Evolutionary conservation across 1,140 invertebrate genomes (phyloP).

Genomic region (Xylocopa sonorina): DNA sequence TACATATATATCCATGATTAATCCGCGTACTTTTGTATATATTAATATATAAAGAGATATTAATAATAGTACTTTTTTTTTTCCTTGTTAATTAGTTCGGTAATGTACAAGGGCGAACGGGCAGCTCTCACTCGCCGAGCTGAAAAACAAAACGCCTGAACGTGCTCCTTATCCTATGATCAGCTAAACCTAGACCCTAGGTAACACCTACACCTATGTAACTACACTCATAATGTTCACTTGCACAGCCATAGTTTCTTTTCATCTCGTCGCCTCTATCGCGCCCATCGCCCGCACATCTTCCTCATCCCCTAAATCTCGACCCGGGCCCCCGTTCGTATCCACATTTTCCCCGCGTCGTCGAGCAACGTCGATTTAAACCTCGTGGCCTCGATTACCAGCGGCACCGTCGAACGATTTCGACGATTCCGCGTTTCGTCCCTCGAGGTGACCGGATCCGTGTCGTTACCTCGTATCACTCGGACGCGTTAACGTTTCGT

Average conservation of each 20-base stretch:
- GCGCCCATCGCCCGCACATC: constrained; percentile 15
- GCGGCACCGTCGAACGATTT: too few species aligned
- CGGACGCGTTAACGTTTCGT: too few species aligned
- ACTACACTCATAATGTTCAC: constrained; percentile 81
- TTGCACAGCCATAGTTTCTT: constrained; percentile 82
- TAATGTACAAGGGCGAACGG: constrained; percentile 75
- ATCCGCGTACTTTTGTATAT: constrained; percentile 75
- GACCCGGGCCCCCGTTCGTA: constrained; percentile 38
- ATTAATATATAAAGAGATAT: constrained; percentile 79
- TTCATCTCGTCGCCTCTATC: constrained; percentile 65
- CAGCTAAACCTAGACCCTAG: constrained; percentile 79
- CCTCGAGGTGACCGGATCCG: too few species aligned
- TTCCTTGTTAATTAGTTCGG: constrained; percentile 73
- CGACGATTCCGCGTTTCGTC: too few species aligned
- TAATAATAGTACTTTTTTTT: constrained; percentile 77
- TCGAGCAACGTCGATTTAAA: too few species aligned
- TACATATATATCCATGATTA: constrained; percentile 76
- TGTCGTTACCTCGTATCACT: too few species aligned
- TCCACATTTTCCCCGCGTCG: neutral
- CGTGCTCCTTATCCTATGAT: constrained; percentile 74
- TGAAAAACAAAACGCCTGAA: constrained; percentile 73
- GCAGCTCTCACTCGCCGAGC: constrained; percentile 70
- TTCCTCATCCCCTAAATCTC: too few species aligned
- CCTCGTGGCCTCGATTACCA: too few species aligned
- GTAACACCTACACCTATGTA: constrained; percentile 79